These are phyloP conservation scores for Spodoptera littoralis DNA, from an alignment of 2,888 invertebrate species.

Conservation along the genomic window DNA sequence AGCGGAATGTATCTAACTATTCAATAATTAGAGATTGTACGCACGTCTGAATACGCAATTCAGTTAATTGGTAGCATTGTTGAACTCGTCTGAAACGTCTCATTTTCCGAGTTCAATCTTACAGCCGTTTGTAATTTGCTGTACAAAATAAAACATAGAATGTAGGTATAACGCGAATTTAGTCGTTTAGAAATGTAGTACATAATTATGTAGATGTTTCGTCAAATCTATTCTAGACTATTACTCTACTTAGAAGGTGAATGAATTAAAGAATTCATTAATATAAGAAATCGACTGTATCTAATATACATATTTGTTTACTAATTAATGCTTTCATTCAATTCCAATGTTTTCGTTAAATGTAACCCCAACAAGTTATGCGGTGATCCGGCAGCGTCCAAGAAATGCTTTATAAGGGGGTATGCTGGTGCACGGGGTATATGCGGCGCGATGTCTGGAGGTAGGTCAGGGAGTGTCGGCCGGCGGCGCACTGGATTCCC, in stretches of 20 bases:
- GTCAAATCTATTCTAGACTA: constrained; percentile 1
- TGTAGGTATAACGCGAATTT: not conserved
- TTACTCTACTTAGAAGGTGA: too few species aligned
- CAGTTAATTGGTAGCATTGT: constrained; percentile 30
- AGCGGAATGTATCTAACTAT: constrained; percentile 35
- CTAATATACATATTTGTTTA: too few species aligned
- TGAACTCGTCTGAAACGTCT: constrained; percentile 24
- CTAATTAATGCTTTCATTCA: too few species aligned
- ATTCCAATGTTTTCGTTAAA: too few species aligned
- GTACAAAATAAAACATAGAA: not conserved
- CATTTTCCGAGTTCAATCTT: not conserved
- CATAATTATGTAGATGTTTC: not conserved
- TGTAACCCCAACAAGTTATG: too few species aligned
- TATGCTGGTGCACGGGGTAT: constrained; percentile 47
- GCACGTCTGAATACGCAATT: constrained; percentile 30
- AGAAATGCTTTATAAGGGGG: constrained; percentile 7
- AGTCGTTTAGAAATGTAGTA: not conserved
- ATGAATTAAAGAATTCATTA: too few species aligned
- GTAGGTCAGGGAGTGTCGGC: constrained; percentile 84
- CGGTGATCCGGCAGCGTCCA: not conserved
- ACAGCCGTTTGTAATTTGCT: not conserved
- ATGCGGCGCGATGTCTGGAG: constrained; percentile 72
- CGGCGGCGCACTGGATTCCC: constrained; percentile 82
- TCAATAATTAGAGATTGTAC: constrained; percentile 19
- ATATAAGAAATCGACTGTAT: too few species aligned